These are phyloP conservation scores for Styela plicata DNA, from an alignment of 23 tunicate genomes.

Conservation along the genomic window DNA sequence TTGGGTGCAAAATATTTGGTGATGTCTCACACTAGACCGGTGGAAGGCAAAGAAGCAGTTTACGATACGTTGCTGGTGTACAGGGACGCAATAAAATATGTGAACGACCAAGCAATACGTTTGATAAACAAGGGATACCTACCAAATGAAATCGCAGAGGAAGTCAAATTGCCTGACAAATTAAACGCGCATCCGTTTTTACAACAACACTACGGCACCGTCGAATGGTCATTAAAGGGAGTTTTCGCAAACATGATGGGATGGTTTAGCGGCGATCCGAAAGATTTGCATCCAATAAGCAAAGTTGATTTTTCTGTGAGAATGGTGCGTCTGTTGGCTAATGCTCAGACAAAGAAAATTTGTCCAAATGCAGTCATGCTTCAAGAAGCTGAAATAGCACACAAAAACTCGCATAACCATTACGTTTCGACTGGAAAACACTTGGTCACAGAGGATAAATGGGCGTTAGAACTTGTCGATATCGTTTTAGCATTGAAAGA, in stretches of 20 bases:
- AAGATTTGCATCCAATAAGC: constrained; percentile 20
- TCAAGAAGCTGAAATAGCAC: not conserved
- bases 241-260: constrained; percentile 30
- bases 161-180: constrained; percentile 23
- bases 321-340: not conserved
- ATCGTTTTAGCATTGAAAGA: not conserved
- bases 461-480: constrained; percentile 49
- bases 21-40: constrained; percentile 46
- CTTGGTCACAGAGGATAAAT: constrained; percentile 31
- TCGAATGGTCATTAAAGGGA: constrained; percentile 50
- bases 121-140: constrained; percentile 18
- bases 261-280: constrained; percentile 49
- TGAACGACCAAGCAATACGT: constrained; percentile 46
- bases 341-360: not conserved
- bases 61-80: constrained; percentile 24
- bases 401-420: not conserved
- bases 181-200: constrained; percentile 26
- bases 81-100: constrained; percentile 55
- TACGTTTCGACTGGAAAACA: constrained; percentile 3
- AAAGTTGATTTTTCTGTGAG: constrained; percentile 1
- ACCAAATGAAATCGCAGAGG: constrained; percentile 30
- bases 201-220: constrained; percentile 55
- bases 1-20: constrained; percentile 40
- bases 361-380: not conserved
- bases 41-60: constrained; percentile 21